Percentiles rank a stretch among this genome's conserved stretches.
These are phyloP conservation scores for Anthoscopus minutus DNA, from an alignment of 2,113 vertebrate species.

Conservation along the genomic window DNA sequence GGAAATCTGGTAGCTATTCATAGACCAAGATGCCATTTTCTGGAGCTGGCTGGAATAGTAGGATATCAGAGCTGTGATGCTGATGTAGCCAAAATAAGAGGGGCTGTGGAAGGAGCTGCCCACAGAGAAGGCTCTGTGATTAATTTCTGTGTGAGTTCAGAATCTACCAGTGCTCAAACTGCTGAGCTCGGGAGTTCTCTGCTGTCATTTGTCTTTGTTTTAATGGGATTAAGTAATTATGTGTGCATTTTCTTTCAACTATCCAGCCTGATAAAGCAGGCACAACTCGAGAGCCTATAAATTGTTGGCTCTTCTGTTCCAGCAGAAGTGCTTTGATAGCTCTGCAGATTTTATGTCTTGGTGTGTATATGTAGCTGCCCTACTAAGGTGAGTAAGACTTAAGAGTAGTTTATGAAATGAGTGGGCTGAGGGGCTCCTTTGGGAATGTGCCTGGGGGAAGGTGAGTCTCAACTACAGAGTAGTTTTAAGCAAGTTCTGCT, in stretches of 20 bases:
- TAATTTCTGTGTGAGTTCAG: not conserved
- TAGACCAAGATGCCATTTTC: not conserved
- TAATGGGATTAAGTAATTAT: slow-evolving; percentile 61
- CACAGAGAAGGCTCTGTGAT: slow-evolving; percentile 8
- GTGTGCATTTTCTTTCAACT: slow-evolving; percentile 29
- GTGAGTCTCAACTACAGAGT: not conserved
- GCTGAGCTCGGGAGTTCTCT: slow-evolving; percentile 10
- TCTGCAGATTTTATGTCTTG: not conserved
- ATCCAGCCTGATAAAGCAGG: slow-evolving; percentile 57
- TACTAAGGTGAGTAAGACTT: slow-evolving; percentile 24
- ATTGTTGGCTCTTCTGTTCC: slow-evolving; percentile 20
- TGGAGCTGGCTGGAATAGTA: not conserved
- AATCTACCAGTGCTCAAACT: slow-evolving; percentile 30
- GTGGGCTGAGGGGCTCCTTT: not conserved
- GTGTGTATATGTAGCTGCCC: slow-evolving; percentile 23
- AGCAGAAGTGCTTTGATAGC: slow-evolving; percentile 28
- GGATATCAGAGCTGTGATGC: not conserved
- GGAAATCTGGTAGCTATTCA: not conserved
- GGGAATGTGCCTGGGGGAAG: not conserved
- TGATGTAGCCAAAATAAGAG: slow-evolving; percentile 37
- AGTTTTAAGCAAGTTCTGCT: not conserved
- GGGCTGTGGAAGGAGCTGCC: slow-evolving; percentile 42
- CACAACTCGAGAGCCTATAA: slow-evolving; percentile 30
- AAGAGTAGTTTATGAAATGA: not conserved
- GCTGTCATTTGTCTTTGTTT: slow-evolving; percentile 47